Evolutionary conservation across 2,888 invertebrate species (phyloP), one percentile per base, ranked within the genome.

Genomic region (Baccha elongata): DNA sequence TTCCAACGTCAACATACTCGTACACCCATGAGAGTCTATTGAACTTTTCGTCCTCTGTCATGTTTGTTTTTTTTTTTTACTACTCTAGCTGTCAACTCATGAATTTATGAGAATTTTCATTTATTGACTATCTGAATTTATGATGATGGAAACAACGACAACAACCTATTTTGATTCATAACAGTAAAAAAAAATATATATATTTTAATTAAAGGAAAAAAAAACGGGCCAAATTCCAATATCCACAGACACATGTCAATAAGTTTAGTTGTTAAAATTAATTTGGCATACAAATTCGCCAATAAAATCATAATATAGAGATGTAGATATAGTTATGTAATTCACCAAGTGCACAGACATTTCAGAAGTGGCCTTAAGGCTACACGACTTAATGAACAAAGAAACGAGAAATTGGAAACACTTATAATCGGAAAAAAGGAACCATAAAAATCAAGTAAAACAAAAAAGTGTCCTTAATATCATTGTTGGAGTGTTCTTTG

Each of bases 71-170:
- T 35, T 53, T 26, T 10, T 10, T 23, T 11, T 13, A 46, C 23
- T 65, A 15, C 50, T 50, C 55, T 48, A 68, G 58, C 55, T 64
- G 69, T 71, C 75, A 40, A 65, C 29, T 60, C 48, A 35, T 69
- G 69, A 71, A 75, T 81, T 81, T 81, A 75, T 68, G 74, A 37
- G 40, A 52, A 15, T 75, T 81, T 75, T 65, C 80, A 75, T 75
- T 71, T 75, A 81, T 75, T 65, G 80, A 81, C 75, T 80, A 23
- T 58, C 37, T 42, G 55, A 65, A 65, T 67, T 37, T 55, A 62
- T 67, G 67, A 52, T 50, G 52, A 23, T 17, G 35, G 53, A 40
- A 21, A 53, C 50, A 64, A 50, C 26, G 5, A 72, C 42, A 73
- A 68, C 60, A 42, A 48, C 17, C 29, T 40, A 60, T 42, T 52